Base-by-base conservation (phyloP, 2,113 vertebrate species). In the Labeo rohita region DNA sequence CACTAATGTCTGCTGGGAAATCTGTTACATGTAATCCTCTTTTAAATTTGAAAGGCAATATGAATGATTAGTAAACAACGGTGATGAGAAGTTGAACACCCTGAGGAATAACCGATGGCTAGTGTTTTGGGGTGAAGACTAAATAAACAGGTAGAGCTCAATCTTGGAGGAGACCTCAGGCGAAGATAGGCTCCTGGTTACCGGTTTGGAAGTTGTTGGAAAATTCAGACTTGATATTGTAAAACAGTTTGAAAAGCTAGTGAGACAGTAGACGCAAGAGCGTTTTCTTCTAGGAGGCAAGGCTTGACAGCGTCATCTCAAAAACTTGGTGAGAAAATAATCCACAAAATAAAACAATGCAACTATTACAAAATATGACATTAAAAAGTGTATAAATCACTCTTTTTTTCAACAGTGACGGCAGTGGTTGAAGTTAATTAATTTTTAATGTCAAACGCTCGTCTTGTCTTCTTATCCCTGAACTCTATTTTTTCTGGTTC, bases 1-100 rank as follows among this genome's bases (percentile, higher is more conserved):
- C 43, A 59, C 18, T 28, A 28, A 23, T 50, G 85, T 73, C 68
- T 52, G 16, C 43, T 63, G 85, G 52, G 70, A 86, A 82, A 82
- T 73, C 68, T 56, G 49, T 68, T 59, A 54, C 15, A 15, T 84
- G 36, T 84, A 75, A 84, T 84, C 54, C 83, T 75, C 21, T 47
- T 84, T 75, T 63, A 54, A 84, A 84, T 75, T 75, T 63, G 23
- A 74, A 63, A 75, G 70, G 12, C 52, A 74, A 28, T 49, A 34
- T 63, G 73, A 75, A 75, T 84, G 73, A 84, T 75, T 8, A 16
- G 70, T 34, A 56, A 75, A 74, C 75, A 78, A 39, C 10, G 9
- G 21, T 72, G 49, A 47, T 54, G 49, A 13, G 59, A 63, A 56
- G 15, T 21, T 78, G 50, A 56, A 16, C 3, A 34, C 50, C 36